Percentiles rank a stretch among this genome's conserved stretches.
phyloP scores from a whole-genome alignment of 2,797 vertebrate species.

The Vultur gryphus region DNA sequence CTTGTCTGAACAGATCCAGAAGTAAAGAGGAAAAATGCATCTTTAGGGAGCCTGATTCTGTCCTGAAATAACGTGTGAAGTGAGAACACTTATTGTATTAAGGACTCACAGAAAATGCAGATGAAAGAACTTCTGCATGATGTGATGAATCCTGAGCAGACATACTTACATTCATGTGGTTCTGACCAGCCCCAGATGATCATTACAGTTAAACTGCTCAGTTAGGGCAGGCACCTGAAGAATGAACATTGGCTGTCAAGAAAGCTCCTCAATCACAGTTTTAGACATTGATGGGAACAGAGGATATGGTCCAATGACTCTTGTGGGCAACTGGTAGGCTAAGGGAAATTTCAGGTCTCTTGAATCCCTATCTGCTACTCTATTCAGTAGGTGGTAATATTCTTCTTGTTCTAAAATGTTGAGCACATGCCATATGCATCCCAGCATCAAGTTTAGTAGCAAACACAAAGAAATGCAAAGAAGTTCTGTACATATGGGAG shows the following conservation, averaged over 20 bases:
- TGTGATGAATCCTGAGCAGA: background rate
- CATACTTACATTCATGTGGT: background rate
- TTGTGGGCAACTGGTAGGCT: background rate
- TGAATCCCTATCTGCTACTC: background rate
- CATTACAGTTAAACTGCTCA: background rate
- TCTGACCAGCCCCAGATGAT: background rate
- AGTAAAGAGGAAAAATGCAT: background rate
- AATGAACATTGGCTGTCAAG: background rate
- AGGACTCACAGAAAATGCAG: background rate
- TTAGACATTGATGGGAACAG: background rate
- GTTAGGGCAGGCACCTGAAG: background rate
- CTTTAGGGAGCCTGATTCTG: background rate
- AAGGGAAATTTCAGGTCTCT: background rate
- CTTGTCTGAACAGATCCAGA: background rate
- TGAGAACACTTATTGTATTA: background rate
- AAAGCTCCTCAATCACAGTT: background rate
- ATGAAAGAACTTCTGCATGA: background rate
- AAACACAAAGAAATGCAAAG: background rate
- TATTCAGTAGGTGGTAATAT: background rate
- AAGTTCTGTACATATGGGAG: background rate
- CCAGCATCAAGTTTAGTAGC: background rate
- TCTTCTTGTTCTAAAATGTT: background rate
- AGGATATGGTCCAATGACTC: background rate
- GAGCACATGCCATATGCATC: background rate
- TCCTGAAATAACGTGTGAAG: background rate